Evolutionary conservation across 2,888 invertebrate species (phyloP), one percentile per base, ranked within the genome.

Genomic region (Caenorhabditis japonica): DNA sequence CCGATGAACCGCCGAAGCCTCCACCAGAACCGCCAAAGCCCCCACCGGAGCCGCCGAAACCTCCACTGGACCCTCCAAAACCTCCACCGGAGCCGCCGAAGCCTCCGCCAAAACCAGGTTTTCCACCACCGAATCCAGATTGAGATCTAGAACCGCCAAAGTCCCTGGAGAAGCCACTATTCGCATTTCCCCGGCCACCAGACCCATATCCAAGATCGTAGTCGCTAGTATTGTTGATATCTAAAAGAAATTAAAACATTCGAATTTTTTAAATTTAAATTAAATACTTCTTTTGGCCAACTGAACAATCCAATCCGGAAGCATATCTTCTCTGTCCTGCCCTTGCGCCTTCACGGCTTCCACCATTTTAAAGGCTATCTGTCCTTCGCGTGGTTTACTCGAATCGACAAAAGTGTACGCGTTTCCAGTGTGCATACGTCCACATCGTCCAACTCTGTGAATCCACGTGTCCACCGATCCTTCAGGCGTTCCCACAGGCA

Each of bases 361-460:
- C 5, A 80, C 68, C 15, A 83, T 43, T 4, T 70, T 56, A 4
- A 44, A n/a, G 7, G 61, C 34, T n/a, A 80, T 13, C 0, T 21
- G 10, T 3, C n/a, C 7, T 17, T 76, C 80, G 1, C 44, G 55
- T 1, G 15, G 3, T 8, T 53, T 47, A 5, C 1, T 15, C 0
- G 47, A 23, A 43, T 82, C 71, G 23, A 83, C 36, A 58, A 84
- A 77, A 7, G 76, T 68, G 19, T 70, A 66, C 19, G 83, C 80
- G 10, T 41, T 34, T 19, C 84, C 84, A 1, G 38, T 33, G n/a
- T 72, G 49, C 13, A 90, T 88, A 4, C 90, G 87, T 3, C 90
- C 90, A 0, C 90, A 90, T 21, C 90, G 86, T 2, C 90, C 90
- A 79, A 90, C 90, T 1, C 90, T 86, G 77, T 90, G 90, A 7